A percentile compares a stretch with the other conserved stretches of the same genome.
These are phyloP conservation scores for Pimephales promelas DNA, from an alignment of 2,113 vertebrate species.

Conservation along the genomic window DNA sequence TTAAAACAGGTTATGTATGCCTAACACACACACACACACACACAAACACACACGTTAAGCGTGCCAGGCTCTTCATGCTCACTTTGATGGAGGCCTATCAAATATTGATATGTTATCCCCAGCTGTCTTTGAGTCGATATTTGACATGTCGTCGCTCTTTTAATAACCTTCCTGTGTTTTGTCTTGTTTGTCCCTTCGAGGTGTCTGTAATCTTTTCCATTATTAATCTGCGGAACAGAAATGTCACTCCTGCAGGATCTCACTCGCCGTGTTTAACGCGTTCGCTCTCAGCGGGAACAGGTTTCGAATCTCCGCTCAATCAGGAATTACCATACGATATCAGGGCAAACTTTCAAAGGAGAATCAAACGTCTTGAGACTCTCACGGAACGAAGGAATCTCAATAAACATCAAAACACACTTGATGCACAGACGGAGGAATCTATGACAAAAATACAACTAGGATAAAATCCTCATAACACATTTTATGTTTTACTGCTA, in stretches of 20 bases:
- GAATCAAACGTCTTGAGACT: neutral
- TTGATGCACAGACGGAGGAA: neutral
- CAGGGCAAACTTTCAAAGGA: slow-evolving; percentile 24
- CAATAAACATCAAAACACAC: neutral
- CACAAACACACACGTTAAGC: neutral
- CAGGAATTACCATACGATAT: slow-evolving; percentile 67
- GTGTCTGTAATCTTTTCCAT: slow-evolving; percentile 75
- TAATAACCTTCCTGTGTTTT: slow-evolving; percentile 72
- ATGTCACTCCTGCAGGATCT: slow-evolving; percentile 68
- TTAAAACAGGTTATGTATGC: slow-evolving; percentile 55
- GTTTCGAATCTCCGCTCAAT: slow-evolving; percentile 13
- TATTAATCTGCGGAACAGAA: slow-evolving; percentile 75
- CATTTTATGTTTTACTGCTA: too few species aligned
- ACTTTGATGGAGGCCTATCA: slow-evolving; percentile 69
- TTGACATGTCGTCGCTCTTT: slow-evolving; percentile 67
- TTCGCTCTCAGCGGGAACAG: slow-evolving; percentile 36
- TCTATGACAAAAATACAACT: neutral
- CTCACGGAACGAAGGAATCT: neutral
- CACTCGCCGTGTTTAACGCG: slow-evolving; percentile 22
- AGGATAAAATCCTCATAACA: too few species aligned
- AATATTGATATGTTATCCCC: slow-evolving; percentile 72
- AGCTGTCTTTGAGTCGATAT: slow-evolving; percentile 69
- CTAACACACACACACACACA: neutral
- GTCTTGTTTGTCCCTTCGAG: slow-evolving; percentile 70
- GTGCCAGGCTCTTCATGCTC: slow-evolving; percentile 41